Evolutionary conservation across 2,888 invertebrate species (phyloP).

Genomic region (Microplitis deprimator): DNA sequence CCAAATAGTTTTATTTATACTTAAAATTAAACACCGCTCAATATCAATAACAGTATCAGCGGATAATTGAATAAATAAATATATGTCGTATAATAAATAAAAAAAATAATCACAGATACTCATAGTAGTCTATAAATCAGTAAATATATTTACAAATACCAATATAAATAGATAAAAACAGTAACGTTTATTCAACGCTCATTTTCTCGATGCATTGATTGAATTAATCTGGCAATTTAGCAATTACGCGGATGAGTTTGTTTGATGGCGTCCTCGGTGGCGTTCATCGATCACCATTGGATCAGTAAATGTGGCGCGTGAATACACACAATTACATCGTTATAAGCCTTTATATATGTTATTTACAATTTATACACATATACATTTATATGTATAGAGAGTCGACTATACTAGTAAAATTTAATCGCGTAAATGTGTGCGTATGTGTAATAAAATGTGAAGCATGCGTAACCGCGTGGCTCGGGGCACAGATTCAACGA

Average conservation of each 20-base stretch:
- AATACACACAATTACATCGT: conserved; percentile 44
- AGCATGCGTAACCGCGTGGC: conserved; percentile 66
- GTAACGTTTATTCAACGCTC: conserved; percentile 29
- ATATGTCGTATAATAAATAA: no score
- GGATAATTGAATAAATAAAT: no score
- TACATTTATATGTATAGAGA: not conserved
- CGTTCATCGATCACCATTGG: conserved; percentile 64
- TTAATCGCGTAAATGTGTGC: not conserved
- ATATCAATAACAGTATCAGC: no score
- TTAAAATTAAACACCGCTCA: no score
- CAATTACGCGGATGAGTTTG: conserved; percentile 71
- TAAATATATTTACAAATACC: conserved; percentile 1
- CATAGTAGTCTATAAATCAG: not conserved
- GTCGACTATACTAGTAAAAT: not conserved
- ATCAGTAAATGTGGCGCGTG: conserved; percentile 51
- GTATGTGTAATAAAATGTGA: conserved; percentile 44
- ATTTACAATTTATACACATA: conserved; percentile 31
- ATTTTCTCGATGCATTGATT: conserved; percentile 61
- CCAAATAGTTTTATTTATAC: no score
- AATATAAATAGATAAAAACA: conserved; percentile 10
- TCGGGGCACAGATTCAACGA: conserved; percentile 70
- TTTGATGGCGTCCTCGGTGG: conserved; percentile 60
- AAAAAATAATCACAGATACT: no score
- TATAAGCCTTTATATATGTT: conserved; percentile 32
- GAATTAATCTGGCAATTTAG: conserved; percentile 70